phyloP scores from a whole-genome alignment of 2,113 vertebrate species.

The Mustela lutreola region DNA sequence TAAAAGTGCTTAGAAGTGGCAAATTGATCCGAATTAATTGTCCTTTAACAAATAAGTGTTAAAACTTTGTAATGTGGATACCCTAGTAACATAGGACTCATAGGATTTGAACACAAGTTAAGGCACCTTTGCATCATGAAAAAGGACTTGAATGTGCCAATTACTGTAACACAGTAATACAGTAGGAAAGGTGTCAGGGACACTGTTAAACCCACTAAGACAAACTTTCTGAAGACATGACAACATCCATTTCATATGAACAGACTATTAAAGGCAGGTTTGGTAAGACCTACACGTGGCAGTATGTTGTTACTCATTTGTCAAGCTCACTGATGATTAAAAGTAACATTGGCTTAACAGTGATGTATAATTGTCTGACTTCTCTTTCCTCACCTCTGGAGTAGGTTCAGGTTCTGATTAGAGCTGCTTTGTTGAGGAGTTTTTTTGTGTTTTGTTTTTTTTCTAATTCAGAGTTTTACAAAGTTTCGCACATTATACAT shows the following conservation, averaged over 20 bases:
- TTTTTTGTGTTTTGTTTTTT: neutral
- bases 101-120: slow-evolving; percentile 40
- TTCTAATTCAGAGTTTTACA: neutral
- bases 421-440: neutral
- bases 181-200: neutral
- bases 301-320: neutral
- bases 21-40: neutral
- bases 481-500: neutral
- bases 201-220: neutral
- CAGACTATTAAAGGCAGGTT: neutral
- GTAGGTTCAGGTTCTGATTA: neutral
- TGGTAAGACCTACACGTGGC: neutral
- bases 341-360: neutral
- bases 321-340: neutral
- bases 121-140: neutral
- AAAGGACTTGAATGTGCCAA: neutral
- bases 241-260: neutral
- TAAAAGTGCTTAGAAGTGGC: slow-evolving; percentile 63
- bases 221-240: neutral
- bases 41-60: slow-evolving; percentile 23
- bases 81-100: neutral
- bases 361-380: neutral
- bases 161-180: neutral
- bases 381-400: neutral
- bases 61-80: neutral